Base-by-base conservation (phyloP, 2,113 vertebrate species). In the Tupaia chinensis region DNA sequence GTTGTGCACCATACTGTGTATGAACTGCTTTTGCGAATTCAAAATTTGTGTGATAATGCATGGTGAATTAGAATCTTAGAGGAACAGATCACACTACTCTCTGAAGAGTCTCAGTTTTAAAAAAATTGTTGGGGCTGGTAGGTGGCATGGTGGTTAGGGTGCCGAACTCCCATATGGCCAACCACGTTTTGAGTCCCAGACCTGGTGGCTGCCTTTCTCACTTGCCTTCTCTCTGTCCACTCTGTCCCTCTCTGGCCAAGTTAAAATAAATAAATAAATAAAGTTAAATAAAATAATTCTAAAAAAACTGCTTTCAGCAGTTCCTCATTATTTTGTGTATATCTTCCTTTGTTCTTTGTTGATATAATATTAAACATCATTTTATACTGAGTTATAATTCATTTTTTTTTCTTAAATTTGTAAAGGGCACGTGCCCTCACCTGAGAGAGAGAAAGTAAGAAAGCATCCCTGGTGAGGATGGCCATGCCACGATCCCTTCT, bases 321-420 rank as follows among this genome's bases (percentile, higher is more conserved):
- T 74, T 87, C 32, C 29, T 92, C 16, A 69, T 91, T 0, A 0
- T 89, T 97, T 96, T 9, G 15, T 97, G 82, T 80, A 96, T 92
- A 83, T 93, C 56, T 95, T 86, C n/a, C 78, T 89, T 77, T 77
- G 66, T 95, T 29, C 82, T 23, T 93, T 95, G 93, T 91, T 29
- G 87, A 95, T 66, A 69, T 93, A 96, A 96, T 54, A 29, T 25
- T 93, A 96, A 98, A 92, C 81, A 74, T 94, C 27, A 82, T 96
- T 94, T 93, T 27, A 14, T 69, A 74, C 25, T 19, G 69, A 95
- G 92, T 73, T 96, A 1, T 25, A 97, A 94, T 76, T 94, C 54
- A 74, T 74, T 79, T 95, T 83, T 83, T 76, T 77, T 91, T 69
- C 89, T 96, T 44, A 44, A 44, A 44, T 44, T 44, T 44, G 44